Conservation (phyloP, 2,797 vertebrate genomes). For the Threskiornis aethiopicus region DNA sequence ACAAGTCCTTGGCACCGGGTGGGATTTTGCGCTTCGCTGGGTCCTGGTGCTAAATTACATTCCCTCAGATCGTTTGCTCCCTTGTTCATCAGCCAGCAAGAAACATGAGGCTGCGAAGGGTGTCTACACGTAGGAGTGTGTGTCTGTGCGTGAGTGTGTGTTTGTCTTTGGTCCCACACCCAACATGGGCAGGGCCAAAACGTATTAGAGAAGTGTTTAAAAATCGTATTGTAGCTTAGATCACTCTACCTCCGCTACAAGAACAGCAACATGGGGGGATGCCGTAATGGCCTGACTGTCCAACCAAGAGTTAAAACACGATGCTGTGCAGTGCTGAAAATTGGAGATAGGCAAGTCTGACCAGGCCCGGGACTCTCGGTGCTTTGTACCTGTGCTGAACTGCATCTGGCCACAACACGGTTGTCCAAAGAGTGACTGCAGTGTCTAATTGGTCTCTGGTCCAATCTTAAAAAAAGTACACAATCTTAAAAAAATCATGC, state of each 20-base stretch:
- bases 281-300: neutral
- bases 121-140: neutral
- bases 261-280: neutral
- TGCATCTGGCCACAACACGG: neutral
- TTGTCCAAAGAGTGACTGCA: neutral
- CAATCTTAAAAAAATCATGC: neutral
- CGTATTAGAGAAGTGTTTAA: neutral
- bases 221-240: neutral
- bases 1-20: neutral
- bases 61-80: neutral
- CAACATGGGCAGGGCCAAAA: neutral
- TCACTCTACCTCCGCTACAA: neutral
- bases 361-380: accelerated
- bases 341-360: neutral
- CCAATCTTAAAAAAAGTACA: neutral
- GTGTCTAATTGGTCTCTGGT: neutral
- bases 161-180: conserved; percentile 12
- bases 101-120: neutral
- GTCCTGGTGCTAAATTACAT: conserved; percentile 8
- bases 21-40: neutral
- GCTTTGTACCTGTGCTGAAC: neutral
- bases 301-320: neutral
- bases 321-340: neutral
- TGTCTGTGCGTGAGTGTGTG: neutral
- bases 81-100: conserved; percentile 19